Conservation (phyloP, 2,797 vertebrate species). For the Limosa lapponica region DNA sequence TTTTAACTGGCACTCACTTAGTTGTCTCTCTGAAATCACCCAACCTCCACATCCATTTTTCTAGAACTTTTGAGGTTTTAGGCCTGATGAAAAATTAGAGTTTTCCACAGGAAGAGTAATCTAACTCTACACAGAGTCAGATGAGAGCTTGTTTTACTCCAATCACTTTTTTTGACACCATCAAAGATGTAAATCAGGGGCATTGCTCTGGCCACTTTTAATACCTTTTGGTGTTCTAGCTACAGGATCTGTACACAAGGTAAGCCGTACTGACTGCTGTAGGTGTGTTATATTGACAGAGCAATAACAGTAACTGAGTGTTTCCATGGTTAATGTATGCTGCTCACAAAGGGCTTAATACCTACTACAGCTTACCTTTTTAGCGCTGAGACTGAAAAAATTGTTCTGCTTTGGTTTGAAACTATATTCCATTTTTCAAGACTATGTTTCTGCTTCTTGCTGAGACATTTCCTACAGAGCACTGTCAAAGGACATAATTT, state of each 20-base stretch:
- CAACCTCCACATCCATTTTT: neutral
- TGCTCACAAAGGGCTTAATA: neutral
- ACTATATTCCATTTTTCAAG: neutral
- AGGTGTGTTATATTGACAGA: neutral
- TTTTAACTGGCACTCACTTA: neutral
- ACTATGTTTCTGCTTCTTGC: neutral
- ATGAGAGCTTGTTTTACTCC: neutral
- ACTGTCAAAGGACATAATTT: conserved; percentile 11
- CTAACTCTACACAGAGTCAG: neutral
- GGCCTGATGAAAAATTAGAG: neutral
- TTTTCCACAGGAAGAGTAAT: neutral
- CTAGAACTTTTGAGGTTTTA: neutral
- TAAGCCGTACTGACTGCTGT: neutral
- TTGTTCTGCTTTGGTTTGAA: neutral
- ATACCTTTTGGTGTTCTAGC: neutral
- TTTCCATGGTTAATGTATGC: neutral
- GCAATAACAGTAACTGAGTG: neutral
- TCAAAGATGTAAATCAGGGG: neutral
- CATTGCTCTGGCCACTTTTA: neutral
- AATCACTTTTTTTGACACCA: neutral
- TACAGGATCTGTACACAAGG: neutral
- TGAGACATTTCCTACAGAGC: neutral
- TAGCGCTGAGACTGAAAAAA: neutral
- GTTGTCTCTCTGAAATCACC: neutral
- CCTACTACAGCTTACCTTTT: neutral